Conservation (phyloP, 2,888 invertebrate species). For the Heliconius hortense region DNA sequence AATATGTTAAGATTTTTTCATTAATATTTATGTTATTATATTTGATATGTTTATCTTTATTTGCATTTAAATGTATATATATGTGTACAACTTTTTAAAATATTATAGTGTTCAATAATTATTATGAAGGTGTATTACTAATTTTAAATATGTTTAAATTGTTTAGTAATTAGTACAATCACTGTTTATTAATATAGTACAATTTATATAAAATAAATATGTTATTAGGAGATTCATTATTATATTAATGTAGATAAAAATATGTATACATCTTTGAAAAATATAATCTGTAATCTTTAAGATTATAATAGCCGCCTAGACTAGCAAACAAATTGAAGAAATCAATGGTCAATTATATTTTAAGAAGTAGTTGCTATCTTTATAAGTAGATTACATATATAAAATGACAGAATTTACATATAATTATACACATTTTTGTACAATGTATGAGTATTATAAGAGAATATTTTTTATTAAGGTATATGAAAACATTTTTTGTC, state of each 20-base stretch:
- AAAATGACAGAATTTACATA: background rate
- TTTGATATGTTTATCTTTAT: background rate
- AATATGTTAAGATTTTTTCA: background rate
- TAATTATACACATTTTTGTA: background rate
- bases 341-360: conserved; percentile 7
- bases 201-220: background rate
- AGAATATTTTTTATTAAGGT: background rate
- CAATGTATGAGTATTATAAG: background rate
- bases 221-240: background rate
- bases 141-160: background rate
- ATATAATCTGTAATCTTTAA: background rate
- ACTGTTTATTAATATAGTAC: background rate
- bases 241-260: background rate
- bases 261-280: background rate
- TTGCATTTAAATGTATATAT: background rate
- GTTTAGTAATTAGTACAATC: background rate
- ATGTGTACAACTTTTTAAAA: background rate
- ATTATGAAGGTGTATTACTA: background rate
- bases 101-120: background rate
- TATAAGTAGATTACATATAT: background rate
- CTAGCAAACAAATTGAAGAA: background rate
- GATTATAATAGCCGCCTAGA: conserved; percentile 6
- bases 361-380: background rate
- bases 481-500: background rate
- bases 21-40: background rate